Base-by-base conservation (phyloP, 1,140 invertebrate species). In the Lepidurus arcticus region DNA sequence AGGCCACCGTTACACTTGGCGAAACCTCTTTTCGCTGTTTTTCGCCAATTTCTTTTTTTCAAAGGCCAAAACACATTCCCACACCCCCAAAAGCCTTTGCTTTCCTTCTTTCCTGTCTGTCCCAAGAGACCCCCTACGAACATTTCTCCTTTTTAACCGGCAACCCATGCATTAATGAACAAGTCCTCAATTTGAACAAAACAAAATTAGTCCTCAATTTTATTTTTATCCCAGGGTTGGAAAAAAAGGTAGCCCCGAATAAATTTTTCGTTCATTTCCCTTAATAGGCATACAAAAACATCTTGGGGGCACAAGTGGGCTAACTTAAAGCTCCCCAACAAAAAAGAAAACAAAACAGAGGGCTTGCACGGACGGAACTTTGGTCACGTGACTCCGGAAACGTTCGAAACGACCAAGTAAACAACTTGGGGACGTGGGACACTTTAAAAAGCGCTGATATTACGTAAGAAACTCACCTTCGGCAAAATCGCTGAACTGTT, bases 1-100 rank as follows among this genome's bases (percentile, higher is more conserved):
- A 65, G 53, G 53, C 53, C 53, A n/a, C n/a, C 53, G 53, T 65
- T 65, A 65, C 53, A 65, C 53, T 65, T 65, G 53, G 53, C 53
- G 34, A 65, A 65, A 65, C 53, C 53, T 13, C 53, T 65, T 65
- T 65, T 65, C n/a, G 53, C 53, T 65, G 53, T 65, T 65, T 65
- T 65, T 65, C 53, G 53, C 53, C 53, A 65, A 65, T 65, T 65
- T 65, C 53, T n/a, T 65, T 65, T 65, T 65, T 65, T 21, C 53
- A 65, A 65, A 34, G 13, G n/a, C 53, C 16, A 65, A 21, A 65
- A 65, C 53, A 65, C 53, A 65, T 65, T 65, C 53, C 53, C 53
- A 21, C 21, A 21, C 53, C 47, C 53, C 21, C 16, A 65, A 34
- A 34, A 34, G 34, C 34, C 34, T 34, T 34, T 34, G 34, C 34